A percentile compares a stretch with the other conserved stretches of the same genome.
phyloP scores from a whole-genome alignment of 2,113 vertebrate species.

The Gambusia holbrooki region DNA sequence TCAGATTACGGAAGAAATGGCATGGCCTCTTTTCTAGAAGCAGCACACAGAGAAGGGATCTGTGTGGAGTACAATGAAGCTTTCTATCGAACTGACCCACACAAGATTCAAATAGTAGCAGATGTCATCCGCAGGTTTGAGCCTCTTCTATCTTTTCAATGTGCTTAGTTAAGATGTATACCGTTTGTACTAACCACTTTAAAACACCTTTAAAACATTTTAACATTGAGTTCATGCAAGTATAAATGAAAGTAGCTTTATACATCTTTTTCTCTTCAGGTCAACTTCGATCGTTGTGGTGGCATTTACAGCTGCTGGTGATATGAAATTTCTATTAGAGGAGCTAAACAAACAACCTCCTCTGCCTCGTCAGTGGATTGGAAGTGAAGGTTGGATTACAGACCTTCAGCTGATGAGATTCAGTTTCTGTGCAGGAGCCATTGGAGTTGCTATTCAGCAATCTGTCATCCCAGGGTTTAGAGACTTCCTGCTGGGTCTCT shows the following conservation, averaged over 20 bases:
- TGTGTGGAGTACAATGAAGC: slow-evolving; percentile 76
- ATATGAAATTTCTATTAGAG: slow-evolving; percentile 22
- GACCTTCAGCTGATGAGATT: too few species aligned
- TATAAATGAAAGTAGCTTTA: too few species aligned
- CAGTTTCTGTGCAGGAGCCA: slow-evolving; percentile 52
- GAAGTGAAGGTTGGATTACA: too few species aligned
- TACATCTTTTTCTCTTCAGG: too few species aligned
- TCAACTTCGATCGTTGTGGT: neutral
- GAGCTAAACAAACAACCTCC: too few species aligned
- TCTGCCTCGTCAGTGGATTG: too few species aligned
- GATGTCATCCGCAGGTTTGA: neutral
- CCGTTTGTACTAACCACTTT: too few species aligned
- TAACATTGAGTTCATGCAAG: neutral
- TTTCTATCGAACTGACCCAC: slow-evolving; percentile 40
- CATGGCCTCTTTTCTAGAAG: neutral
- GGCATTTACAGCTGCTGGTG: neutral
- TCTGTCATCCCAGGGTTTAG: neutral
- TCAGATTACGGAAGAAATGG: neutral
- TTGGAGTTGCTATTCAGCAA: slow-evolving; percentile 56
- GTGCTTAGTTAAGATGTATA: neutral
- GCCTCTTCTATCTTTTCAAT: neutral
- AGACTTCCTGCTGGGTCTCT: neutral
- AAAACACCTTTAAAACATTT: neutral
- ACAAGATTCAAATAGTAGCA: neutral
- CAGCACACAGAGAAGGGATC: slow-evolving; percentile 17